Percentiles rank a stretch among this genome's conserved stretches.
Evolutionary conservation across 1,140 invertebrate genomes (phyloP).

Genomic region (Popillia japonica): DNA sequence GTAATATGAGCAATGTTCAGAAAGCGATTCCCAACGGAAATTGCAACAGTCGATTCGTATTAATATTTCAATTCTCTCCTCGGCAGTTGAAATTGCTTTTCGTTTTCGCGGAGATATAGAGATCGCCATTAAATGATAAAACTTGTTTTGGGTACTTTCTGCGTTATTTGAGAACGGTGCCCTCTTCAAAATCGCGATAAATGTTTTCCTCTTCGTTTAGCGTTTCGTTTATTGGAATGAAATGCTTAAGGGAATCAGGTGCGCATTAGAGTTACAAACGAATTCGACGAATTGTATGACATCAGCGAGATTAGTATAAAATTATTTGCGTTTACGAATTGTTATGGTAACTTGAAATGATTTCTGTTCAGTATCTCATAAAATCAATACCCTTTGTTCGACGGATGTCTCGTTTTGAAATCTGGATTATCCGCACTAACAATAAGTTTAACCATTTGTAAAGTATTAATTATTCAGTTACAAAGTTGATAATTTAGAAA

Average conservation of each 20-base stretch:
- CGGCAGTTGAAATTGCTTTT: neutral
- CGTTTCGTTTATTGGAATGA: neutral
- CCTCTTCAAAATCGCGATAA: neutral
- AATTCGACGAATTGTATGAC: too few species aligned
- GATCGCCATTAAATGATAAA: constrained; percentile 24
- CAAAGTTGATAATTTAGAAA: too few species aligned
- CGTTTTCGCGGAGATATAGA: neutral
- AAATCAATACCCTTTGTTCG: too few species aligned
- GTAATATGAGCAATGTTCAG: neutral
- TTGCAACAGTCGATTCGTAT: constrained; percentile 25
- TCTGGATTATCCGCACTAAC: too few species aligned
- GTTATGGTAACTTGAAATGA: too few species aligned
- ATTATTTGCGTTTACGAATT: too few species aligned
- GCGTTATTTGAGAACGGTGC: neutral
- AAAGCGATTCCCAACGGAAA: constrained; percentile 16
- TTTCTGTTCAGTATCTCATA: too few species aligned
- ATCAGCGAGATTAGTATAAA: too few species aligned
- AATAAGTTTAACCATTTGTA: too few species aligned
- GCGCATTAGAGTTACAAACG: neutral
- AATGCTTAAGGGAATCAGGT: neutral
- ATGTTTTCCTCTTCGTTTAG: neutral
- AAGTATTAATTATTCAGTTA: too few species aligned
- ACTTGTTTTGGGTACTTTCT: neutral
- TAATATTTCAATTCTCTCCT: constrained; percentile 21
- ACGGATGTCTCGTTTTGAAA: too few species aligned